Evolutionary conservation across 1,140 invertebrate species (phyloP), one percentile per base, ranked within the genome.

Genomic region (Pararge aegeria): DNA sequence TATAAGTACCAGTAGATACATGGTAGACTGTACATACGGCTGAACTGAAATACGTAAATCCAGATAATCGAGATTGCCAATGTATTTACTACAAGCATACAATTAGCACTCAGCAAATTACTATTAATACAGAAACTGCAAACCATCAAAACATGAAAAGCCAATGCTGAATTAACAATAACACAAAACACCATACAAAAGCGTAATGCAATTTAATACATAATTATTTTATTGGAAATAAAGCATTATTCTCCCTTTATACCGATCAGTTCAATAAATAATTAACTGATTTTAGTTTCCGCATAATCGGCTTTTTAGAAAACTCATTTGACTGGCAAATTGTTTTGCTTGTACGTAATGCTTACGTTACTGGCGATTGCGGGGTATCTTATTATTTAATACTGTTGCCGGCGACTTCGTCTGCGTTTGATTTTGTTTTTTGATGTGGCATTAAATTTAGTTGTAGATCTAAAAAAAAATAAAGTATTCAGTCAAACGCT

Each of bases 281-380:
- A 87, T 82, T 84, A 78, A 83, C 74, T 66, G 71, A 81, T 78
- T 79, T 84, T 46, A 87, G 79, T 87, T 84, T 83, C 69, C 76
- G 83, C 84, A 83, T 83, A 86, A 84, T 84, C 80, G 73, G 83
- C 80, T 84, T 85, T 87, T 87, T 87, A 87, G 84, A 83, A 79
- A 81, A 85, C 75, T 83, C 76, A 85, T 84, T 83, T 85, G 81
- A 80, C 79, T 77, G 77, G 79, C 68, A 87, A 85, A 87, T 83
- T 83, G 75, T 83, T 83, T 84, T 78, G 72, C 70, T 68, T 71
- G 57, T 63, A 52, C 51, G 53, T 59, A 55, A 52, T 59, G 42
- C 18, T 46, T 38, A 65, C 38, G 12, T 54, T 70, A 44, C 64
- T 10, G 21, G 40, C 53, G 9, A 30, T 16, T 29, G 27, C 37